Percentiles rank a stretch among this genome's conserved stretches.
These are phyloP conservation scores for Candidula unifasciata DNA, from an alignment of 2,888 invertebrate species.

Conservation along the genomic window DNA sequence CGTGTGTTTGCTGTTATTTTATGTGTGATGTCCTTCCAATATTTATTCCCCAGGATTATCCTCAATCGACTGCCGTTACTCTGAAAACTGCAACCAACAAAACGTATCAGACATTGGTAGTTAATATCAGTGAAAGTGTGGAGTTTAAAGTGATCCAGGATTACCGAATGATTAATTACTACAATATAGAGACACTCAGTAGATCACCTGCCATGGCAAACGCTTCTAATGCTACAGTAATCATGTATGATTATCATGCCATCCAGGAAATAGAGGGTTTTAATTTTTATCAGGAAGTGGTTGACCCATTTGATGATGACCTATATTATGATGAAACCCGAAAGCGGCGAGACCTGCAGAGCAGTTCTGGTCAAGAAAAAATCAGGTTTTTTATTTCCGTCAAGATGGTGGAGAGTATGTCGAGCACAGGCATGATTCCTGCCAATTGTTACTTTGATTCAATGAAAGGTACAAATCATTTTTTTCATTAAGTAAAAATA, in stretches of 20 bases:
- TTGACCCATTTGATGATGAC: neutral
- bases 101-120: neutral
- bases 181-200: neutral
- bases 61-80: neutral
- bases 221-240: neutral
- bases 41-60: conserved; percentile 5
- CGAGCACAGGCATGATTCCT: neutral
- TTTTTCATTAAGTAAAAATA: no score
- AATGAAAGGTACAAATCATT: conserved; percentile 3
- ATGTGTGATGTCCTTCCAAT: neutral
- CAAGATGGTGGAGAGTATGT: neutral
- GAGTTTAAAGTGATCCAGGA: no score
- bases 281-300: neutral
- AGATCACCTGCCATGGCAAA: no score
- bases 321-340: neutral
- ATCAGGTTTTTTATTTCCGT: neutral
- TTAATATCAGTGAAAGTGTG: neutral
- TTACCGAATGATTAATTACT: neutral
- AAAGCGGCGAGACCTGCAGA: neutral
- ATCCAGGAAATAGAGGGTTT: neutral
- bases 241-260: neutral
- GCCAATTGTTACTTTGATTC: conserved; percentile 13
- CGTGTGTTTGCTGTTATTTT: neutral
- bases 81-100: neutral
- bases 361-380: neutral